Conservation (phyloP, 2,113 vertebrate genomes). For the Xyliphius kryptos region DNA sequence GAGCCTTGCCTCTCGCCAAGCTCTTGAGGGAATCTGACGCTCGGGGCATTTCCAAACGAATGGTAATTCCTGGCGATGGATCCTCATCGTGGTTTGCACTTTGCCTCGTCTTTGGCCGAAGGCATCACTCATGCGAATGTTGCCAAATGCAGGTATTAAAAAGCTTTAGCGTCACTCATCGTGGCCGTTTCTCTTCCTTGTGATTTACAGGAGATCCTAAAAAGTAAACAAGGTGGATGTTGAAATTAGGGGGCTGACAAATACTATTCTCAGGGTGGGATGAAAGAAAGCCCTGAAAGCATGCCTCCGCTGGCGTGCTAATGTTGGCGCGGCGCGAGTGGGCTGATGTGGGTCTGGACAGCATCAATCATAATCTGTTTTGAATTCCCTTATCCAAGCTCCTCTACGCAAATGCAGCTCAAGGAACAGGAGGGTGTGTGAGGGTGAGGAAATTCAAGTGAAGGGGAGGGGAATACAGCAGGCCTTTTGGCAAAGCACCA, state of each 20-base stretch:
- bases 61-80: conserved; percentile 52
- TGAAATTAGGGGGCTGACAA: conserved; percentile 22
- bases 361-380: conserved; percentile 42
- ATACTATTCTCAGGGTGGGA: conserved; percentile 20
- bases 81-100: conserved; percentile 55
- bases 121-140: conserved; percentile 49
- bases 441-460: conserved; percentile 3
- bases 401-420: not conserved
- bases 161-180: conserved; percentile 56
- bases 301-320: conserved; percentile 24
- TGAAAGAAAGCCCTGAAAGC: conserved; percentile 28
- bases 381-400: conserved; percentile 34
- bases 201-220: conserved; percentile 10
- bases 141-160: conserved; percentile 57
- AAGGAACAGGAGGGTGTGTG: conserved; percentile 1
- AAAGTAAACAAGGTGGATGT: conserved; percentile 20
- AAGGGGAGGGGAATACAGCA: conserved; percentile 9
- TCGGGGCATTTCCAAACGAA: conserved; percentile 57
- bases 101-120: conserved; percentile 65
- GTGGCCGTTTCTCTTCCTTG: conserved; percentile 5
- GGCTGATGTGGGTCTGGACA: conserved; percentile 36
- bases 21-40: conserved; percentile 47
- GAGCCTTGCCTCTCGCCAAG: conserved; percentile 48
- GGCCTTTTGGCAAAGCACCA: conserved; percentile 5
- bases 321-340: conserved; percentile 32